A percentile compares a stretch with the other conserved stretches of the same genome.
Conservation (phyloP, 2,113 vertebrate genomes). For the Bostrychus sinensis region DNA sequence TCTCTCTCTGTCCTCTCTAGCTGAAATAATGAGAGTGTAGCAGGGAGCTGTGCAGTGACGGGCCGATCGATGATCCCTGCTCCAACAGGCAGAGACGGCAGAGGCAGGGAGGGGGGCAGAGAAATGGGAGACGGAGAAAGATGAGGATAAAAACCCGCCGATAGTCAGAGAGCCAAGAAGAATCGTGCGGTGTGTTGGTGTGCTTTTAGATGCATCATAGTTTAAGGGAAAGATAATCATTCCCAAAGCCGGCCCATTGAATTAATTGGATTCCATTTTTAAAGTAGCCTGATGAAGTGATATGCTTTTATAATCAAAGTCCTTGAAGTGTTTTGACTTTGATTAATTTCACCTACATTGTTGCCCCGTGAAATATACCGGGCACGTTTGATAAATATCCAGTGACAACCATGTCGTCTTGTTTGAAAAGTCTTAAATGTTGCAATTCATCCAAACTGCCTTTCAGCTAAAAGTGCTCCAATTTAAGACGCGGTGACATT, state of each 20-base stretch:
- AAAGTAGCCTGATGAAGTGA: slow-evolving; percentile 50
- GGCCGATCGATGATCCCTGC: slow-evolving; percentile 71
- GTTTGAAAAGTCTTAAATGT: slow-evolving; percentile 46
- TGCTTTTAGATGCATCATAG: slow-evolving; percentile 45
- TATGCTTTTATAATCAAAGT: slow-evolving; percentile 41
- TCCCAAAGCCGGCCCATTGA: slow-evolving; percentile 39
- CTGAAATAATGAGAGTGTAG: slow-evolving; percentile 74
- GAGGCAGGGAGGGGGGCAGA: slow-evolving; percentile 19
- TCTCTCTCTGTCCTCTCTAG: slow-evolving; percentile 56
- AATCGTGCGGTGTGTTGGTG: slow-evolving; percentile 36
- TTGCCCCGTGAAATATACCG: slow-evolving; percentile 39
- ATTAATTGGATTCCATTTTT: slow-evolving; percentile 61
- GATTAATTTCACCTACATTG: slow-evolving; percentile 51
- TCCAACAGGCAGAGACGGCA: slow-evolving; percentile 56
- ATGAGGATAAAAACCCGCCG: slow-evolving; percentile 51
- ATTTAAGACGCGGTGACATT: slow-evolving; percentile 3
- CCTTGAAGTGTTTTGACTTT: slow-evolving; percentile 59
- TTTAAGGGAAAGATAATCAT: slow-evolving; percentile 48
- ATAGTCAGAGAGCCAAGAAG: slow-evolving; percentile 46
- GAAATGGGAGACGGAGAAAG: slow-evolving; percentile 31
- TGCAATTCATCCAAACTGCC: slow-evolving; percentile 29
- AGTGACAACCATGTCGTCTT: slow-evolving; percentile 23
- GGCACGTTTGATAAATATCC: slow-evolving; percentile 52
- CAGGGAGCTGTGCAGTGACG: slow-evolving; percentile 63
- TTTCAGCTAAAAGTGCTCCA: slow-evolving; percentile 23